Evolutionary conservation across 2,888 invertebrate species (phyloP).

Genomic region (Limulus polyphemus): DNA sequence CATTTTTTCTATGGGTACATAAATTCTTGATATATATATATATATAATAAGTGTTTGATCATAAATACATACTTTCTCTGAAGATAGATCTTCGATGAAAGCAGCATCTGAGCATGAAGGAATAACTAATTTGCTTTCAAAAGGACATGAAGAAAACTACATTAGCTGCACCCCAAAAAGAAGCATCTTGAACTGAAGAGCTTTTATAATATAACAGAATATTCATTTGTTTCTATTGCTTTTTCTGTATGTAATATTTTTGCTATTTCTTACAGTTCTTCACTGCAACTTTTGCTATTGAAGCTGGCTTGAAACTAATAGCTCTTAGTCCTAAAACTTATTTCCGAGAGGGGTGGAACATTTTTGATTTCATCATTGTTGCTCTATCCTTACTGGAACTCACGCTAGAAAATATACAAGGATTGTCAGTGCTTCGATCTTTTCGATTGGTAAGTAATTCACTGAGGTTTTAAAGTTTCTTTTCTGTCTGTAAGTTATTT

Average conservation of each 20-base stretch:
- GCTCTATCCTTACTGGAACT: slow-evolving; percentile 86
- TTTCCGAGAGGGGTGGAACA: slow-evolving; percentile 98
- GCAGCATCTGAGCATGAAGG: no score
- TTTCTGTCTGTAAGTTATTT: neutral
- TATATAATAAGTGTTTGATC: no score
- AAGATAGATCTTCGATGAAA: no score
- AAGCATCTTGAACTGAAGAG: no score
- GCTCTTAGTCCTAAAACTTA: slow-evolving; percentile 95
- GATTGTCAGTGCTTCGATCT: slow-evolving; percentile 89
- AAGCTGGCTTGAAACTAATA: slow-evolving; percentile 83
- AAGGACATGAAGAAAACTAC: no score
- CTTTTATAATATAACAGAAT: no score
- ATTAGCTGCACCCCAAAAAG: no score
- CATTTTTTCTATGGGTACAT: no score
- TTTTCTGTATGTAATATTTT: slow-evolving; percentile 4
- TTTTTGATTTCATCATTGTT: slow-evolving; percentile 96
- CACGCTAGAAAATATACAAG: slow-evolving; percentile 84
- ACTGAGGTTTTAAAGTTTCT: neutral
- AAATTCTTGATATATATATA: no score
- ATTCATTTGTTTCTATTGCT: no score
- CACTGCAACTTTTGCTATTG: slow-evolving; percentile 90
- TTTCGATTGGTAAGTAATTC: slow-evolving; percentile 78
- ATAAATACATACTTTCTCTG: no score
- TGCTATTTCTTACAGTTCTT: slow-evolving; percentile 60
- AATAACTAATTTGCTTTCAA: no score